Percentiles rank a stretch among this genome's conserved stretches.
Evolutionary conservation across 2,113 vertebrate genomes (phyloP).

Genomic region (Peromyscus maniculatus): DNA sequence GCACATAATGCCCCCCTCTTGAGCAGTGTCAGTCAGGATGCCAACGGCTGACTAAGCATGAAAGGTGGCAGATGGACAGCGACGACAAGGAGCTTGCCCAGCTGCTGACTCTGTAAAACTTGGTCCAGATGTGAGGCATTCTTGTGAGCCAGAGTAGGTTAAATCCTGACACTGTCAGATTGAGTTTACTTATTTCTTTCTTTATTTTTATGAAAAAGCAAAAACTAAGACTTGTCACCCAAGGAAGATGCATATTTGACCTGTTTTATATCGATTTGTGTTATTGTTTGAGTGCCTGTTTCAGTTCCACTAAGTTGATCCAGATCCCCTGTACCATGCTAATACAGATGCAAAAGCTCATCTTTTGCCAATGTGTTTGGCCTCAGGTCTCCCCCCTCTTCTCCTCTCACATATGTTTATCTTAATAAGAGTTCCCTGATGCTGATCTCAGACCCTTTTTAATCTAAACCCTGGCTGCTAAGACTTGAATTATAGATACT

Average conservation of each 20-base stretch:
- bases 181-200: not conserved
- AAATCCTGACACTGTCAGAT: slow-evolving; percentile 32
- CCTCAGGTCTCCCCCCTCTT: not conserved
- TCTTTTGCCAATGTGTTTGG: not conserved
- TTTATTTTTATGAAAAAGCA: slow-evolving; percentile 1
- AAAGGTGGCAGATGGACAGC: slow-evolving; percentile 65
- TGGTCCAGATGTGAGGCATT: slow-evolving; percentile 39
- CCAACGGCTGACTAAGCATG: slow-evolving; percentile 57
- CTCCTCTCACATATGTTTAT: not conserved
- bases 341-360: not conserved
- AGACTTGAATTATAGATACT: not conserved
- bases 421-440: not conserved
- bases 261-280: not conserved
- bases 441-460: not conserved
- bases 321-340: not conserved
- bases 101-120: slow-evolving; percentile 66
- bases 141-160: not conserved
- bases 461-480: not conserved
- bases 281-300: not conserved
- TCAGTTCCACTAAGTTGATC: not conserved
- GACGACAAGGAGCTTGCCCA: slow-evolving; percentile 38
- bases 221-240: slow-evolving; percentile 20
- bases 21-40: slow-evolving; percentile 54
- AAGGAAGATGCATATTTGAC: not conserved
- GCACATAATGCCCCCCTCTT: slow-evolving; percentile 64